Evolutionary conservation across 2,888 invertebrate genomes (phyloP).

Genomic region (Polia nebulosa): DNA sequence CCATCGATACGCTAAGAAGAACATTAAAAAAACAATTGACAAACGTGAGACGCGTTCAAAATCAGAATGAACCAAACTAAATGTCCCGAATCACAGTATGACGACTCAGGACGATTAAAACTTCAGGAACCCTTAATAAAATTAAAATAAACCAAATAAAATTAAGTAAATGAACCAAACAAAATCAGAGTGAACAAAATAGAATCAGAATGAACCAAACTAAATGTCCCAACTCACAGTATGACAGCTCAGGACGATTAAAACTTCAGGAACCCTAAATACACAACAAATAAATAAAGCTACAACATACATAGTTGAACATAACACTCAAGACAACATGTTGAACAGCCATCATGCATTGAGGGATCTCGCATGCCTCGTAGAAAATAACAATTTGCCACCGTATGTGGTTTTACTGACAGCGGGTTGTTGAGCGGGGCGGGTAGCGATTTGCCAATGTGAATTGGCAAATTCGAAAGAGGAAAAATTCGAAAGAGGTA

Average conservation of each 20-base stretch:
- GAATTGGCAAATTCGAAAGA: too few species aligned
- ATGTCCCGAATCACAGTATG: background rate
- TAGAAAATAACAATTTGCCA: slow-evolving; percentile 71
- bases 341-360: slow-evolving; percentile 52
- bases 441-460: background rate
- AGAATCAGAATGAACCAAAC: too few species aligned
- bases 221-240: too few species aligned
- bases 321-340: slow-evolving; percentile 45
- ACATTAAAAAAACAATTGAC: background rate
- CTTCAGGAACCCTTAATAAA: too few species aligned
- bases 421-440: slow-evolving; percentile 13
- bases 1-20: too few species aligned
- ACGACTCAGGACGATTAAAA: background rate
- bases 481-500: too few species aligned
- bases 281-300: slow-evolving; percentile 44
- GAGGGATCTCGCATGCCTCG: slow-evolving; percentile 50
- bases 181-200: too few species aligned
- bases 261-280: slow-evolving; percentile 13
- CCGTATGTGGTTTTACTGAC: slow-evolving; percentile 6
- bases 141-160: too few species aligned
- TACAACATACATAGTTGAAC: slow-evolving; percentile 12
- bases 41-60: background rate
- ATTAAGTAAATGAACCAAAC: too few species aligned
- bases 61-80: background rate
- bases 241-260: background rate